These are phyloP conservation scores for Tanytarsus gracilentus DNA, from an alignment of 2,888 invertebrate genomes.

Conservation along the genomic window DNA sequence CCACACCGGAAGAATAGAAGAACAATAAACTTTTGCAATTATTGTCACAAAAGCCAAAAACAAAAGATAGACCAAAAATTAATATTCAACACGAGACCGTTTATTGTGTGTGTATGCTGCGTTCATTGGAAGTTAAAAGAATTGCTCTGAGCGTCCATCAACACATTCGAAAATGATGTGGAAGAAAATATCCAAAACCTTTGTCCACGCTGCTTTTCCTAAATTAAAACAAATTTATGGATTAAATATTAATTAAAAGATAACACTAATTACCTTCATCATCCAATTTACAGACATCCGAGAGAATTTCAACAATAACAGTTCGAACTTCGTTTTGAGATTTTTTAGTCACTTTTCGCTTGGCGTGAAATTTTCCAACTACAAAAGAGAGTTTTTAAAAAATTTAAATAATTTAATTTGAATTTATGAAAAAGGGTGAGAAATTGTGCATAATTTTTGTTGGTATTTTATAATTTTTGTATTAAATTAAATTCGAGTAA, in stretches of 20 bases:
- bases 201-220: slow-evolving; percentile 18
- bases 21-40: not conserved
- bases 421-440: not conserved
- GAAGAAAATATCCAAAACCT: slow-evolving; percentile 20
- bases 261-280: slow-evolving; percentile 32
- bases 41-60: slow-evolving; percentile 17
- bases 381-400: not conserved
- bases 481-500: too few species aligned
- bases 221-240: not conserved
- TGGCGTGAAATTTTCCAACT: slow-evolving; percentile 37
- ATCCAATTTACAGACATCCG: slow-evolving; percentile 38
- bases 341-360: slow-evolving; percentile 37
- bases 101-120: not conserved
- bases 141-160: slow-evolving; percentile 23
- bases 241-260: not conserved
- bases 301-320: slow-evolving; percentile 38
- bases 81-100: not conserved
- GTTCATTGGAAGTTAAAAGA: too few species aligned
- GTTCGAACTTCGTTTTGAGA: slow-evolving; percentile 39
- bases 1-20: not conserved
- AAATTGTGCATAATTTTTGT: too few species aligned
- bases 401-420: not conserved
- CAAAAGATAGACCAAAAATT: not conserved
- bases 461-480: too few species aligned
- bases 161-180: slow-evolving; percentile 16